A percentile compares a stretch with the other conserved stretches of the same genome.
phyloP scores from a whole-genome alignment of 2,888 invertebrate species.

The Acholoe squamosa region DNA sequence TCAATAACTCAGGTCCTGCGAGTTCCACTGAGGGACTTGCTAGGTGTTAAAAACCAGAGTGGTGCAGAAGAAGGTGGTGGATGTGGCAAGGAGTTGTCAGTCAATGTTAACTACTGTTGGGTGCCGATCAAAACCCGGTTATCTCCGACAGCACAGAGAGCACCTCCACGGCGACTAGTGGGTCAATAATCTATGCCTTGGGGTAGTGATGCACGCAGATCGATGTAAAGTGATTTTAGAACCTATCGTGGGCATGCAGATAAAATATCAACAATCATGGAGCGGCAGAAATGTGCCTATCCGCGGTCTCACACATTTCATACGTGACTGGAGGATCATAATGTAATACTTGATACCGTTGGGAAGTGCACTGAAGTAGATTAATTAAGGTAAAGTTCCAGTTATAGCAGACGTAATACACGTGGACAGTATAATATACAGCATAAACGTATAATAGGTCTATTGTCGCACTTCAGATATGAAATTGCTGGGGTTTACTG shows the following conservation, averaged over 20 bases:
- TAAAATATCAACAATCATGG: constrained; percentile 28
- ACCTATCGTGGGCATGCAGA: background rate
- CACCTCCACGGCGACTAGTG: background rate
- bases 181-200: background rate
- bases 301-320: constrained; percentile 1
- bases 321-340: background rate
- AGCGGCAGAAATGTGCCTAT: background rate
- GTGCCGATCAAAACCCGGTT: background rate
- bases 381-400: background rate
- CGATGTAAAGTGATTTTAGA: constrained; percentile 42
- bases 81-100: constrained; percentile 1
- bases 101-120: background rate
- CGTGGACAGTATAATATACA: too few relatives aligned
- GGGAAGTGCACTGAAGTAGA: background rate
- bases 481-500: too few relatives aligned
- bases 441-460: too few relatives aligned
- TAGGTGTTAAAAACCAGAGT: background rate
- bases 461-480: too few relatives aligned
- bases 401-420: too few relatives aligned
- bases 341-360: background rate
- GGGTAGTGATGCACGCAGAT: background rate
- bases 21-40: background rate
- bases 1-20: background rate
- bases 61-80: background rate
- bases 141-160: background rate